These are phyloP conservation scores for Dorcus hopei DNA, from an alignment of 2,888 invertebrate genomes.

Conservation along the genomic window DNA sequence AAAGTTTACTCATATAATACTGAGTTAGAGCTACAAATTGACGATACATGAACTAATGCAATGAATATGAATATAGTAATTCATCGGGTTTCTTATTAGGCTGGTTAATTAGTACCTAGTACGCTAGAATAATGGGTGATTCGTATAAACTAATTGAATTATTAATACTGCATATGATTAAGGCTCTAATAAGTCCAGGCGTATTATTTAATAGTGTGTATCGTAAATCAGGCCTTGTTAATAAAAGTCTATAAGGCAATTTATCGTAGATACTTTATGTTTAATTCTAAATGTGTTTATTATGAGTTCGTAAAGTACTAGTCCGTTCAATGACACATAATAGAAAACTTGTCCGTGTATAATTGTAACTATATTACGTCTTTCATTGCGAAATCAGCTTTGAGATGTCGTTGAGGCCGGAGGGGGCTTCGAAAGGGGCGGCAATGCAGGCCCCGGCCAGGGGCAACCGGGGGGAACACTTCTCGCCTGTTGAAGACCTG, in stretches of 20 bases:
- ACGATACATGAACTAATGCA: no score
- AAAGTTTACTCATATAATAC: no score
- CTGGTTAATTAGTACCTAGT: not conserved
- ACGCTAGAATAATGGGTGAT: constrained; percentile 21
- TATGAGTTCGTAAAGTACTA: constrained; percentile 11
- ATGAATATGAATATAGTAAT: no score
- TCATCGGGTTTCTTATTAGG: no score
- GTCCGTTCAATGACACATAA: constrained; percentile 10
- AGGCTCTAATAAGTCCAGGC: constrained; percentile 34
- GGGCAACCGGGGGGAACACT: constrained; percentile 64
- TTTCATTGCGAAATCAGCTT: constrained; percentile 40
- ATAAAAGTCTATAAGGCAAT: constrained; percentile 20
- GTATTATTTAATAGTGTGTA: constrained; percentile 8
- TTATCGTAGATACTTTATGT: constrained; percentile 13
- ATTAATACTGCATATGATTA: constrained; percentile 44
- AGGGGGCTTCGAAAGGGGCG: constrained; percentile 50
- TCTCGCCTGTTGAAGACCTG: constrained; percentile 51
- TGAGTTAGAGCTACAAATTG: no score
- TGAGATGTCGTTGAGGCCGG: constrained; percentile 37
- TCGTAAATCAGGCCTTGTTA: constrained; percentile 4
- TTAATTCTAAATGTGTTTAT: constrained; percentile 13
- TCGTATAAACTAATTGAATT: constrained; percentile 29
- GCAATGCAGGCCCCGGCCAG: constrained; percentile 77
- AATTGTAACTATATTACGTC: constrained; percentile 8
- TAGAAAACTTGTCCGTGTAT: constrained; percentile 14